Evolutionary conservation across 2,113 vertebrate species (phyloP).

Genomic region (Podarcis raffonei): DNA sequence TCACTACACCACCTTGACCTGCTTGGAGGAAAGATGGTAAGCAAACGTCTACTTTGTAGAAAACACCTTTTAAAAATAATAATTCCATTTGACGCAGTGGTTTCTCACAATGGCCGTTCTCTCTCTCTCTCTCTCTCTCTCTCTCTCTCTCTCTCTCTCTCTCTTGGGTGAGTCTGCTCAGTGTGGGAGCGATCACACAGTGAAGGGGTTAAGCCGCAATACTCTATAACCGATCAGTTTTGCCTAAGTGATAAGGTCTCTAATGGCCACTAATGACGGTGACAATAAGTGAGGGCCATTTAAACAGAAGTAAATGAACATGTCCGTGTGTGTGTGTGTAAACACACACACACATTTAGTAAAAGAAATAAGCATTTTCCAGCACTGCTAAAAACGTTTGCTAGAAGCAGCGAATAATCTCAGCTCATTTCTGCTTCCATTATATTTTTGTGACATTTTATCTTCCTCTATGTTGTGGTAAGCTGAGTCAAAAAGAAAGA

Average conservation of each 20-base stretch:
- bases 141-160: too few relatives aligned
- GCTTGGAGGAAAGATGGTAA: neutral
- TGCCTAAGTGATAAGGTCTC: neutral
- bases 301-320: neutral
- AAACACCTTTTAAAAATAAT: neutral
- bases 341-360: too few relatives aligned
- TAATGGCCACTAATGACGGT: neutral
- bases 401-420: neutral
- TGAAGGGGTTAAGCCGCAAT: neutral
- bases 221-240: neutral
- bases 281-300: neutral
- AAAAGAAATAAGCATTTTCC: neutral
- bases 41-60: neutral
- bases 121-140: too few relatives aligned
- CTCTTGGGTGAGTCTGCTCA: too few relatives aligned
- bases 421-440: neutral
- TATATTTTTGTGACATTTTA: neutral
- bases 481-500: neutral
- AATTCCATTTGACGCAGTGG: neutral
- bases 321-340: too few relatives aligned
- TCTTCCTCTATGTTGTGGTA: neutral
- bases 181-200: neutral
- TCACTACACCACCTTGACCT: too few relatives aligned
- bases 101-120: too few relatives aligned
- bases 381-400: neutral